Base-by-base conservation (phyloP, 2,113 vertebrate genomes). In the Anolis sagrei region DNA sequence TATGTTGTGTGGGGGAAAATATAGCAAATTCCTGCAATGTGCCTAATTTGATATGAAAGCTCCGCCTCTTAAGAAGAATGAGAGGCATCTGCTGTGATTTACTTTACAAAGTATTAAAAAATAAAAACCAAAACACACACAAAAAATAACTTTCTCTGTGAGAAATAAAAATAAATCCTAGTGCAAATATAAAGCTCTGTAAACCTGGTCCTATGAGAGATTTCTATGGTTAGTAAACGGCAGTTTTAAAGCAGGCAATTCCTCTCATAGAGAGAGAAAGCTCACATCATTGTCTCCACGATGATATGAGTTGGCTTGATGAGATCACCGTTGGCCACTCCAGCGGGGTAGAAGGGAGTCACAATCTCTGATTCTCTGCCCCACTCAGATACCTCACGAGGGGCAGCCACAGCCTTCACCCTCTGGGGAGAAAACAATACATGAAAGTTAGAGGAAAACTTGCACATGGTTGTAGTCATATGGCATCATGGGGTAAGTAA, bases 231-330 rank as follows among this genome's bases (percentile, higher is more conserved):
- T 97, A 98, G 97, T 97, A 97, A 97, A 97, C 96, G 95, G 97
- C 96, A 97, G 96, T 96, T 86, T 86, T 95, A 95, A 96, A 96
- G 96, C 96, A 96, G 96, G 94, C 90, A 94, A 96, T 94, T 96
- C 96, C 95, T 97, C 95, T 96, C 95, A 97, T 95, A 97, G 96
- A 97, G 96, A 97, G 97, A 92, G 96, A 97, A 97, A 92, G 96
- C 96, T 99, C 98, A 99, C 98, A 99, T 99, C 97, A 97, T 98
- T 93, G 98, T 99, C 97, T 99, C 98, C 95, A 99, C 98, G 93
- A 99, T 96, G 97, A 98, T 98, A 96, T 98, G 98, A 85, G 97
- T 97, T 83, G 98, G 97, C 94, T 98, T 99, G 94, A 96, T 96
- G 94, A 98, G 97, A 86, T 96, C 93, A 32, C 96, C 97, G 87